These are phyloP conservation scores for Lysandra coridon DNA, from an alignment of 2,888 invertebrate species.

Conservation along the genomic window DNA sequence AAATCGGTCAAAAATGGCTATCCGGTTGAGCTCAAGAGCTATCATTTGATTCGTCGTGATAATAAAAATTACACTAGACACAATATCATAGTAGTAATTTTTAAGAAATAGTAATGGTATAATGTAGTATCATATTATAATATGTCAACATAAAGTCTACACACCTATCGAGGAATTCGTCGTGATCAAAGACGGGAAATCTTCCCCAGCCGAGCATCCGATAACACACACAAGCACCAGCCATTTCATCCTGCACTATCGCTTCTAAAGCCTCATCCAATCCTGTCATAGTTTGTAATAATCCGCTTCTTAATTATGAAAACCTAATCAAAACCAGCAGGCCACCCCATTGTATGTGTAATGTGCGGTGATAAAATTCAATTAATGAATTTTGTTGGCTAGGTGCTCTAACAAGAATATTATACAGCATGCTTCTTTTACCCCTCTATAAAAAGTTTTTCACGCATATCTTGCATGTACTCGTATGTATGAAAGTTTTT, in stretches of 20 bases:
- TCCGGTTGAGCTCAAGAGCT: too few relatives aligned
- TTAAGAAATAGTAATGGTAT: too few relatives aligned
- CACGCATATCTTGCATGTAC: too few relatives aligned
- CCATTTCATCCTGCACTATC: conserved; percentile 59
- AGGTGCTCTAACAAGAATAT: conserved; percentile 37
- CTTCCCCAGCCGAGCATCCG: conserved; percentile 66
- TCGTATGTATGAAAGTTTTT: background rate
- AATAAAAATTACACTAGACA: too few relatives aligned
- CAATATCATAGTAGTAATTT: too few relatives aligned
- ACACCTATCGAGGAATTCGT: conserved; percentile 88
- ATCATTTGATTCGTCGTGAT: too few relatives aligned
- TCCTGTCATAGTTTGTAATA: conserved; percentile 62
- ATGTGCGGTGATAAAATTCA: conserved; percentile 39
- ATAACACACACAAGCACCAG: conserved; percentile 48
- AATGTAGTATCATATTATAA: too few relatives aligned
- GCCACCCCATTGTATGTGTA: background rate
- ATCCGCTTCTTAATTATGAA: conserved; percentile 46
- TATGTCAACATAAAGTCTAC: background rate
- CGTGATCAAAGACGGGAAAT: conserved; percentile 86
- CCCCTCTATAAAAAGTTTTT: background rate
- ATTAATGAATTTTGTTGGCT: conserved; percentile 38
- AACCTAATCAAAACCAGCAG: conserved; percentile 48
- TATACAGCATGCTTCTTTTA: conserved; percentile 42
- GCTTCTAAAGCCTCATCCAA: conserved; percentile 43
- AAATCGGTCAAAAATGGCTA: too few relatives aligned